Evolutionary conservation across 1,140 invertebrate species (phyloP).

Genomic region (Forficula auricularia): DNA sequence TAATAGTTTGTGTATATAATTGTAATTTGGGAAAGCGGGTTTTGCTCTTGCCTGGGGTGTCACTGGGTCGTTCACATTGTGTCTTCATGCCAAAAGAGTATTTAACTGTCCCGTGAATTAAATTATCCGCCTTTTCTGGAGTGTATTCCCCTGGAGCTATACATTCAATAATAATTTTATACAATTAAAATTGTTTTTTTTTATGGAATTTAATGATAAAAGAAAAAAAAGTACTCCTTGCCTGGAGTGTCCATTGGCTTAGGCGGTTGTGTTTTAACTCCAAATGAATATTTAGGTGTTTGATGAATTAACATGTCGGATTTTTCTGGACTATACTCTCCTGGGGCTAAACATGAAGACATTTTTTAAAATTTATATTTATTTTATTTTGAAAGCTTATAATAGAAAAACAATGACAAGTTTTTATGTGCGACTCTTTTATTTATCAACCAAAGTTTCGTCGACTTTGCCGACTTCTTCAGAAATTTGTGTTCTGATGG

Average conservation of each 20-base stretch:
- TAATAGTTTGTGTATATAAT: background rate
- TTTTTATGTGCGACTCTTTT: no score
- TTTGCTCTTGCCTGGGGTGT: slow-evolving; percentile 21
- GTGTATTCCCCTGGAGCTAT: slow-evolving; percentile 57
- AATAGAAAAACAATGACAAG: no score
- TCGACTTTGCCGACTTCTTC: no score
- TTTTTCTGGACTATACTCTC: slow-evolving; percentile 64
- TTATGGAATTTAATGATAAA: no score
- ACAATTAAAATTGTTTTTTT: no score
- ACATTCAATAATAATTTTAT: no score
- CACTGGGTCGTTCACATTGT: slow-evolving; percentile 34
- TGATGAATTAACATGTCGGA: slow-evolving; percentile 43
- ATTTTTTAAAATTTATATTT: no score
- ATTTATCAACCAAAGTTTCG: no score
- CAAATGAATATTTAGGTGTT: slow-evolving; percentile 51
- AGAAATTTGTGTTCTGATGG: no score
- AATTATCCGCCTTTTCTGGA: slow-evolving; percentile 49
- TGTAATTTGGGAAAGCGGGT: no score
- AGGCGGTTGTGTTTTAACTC: slow-evolving; percentile 36
- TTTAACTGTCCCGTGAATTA: slow-evolving; percentile 40
- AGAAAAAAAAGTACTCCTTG: no score
- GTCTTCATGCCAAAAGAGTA: slow-evolving; percentile 49
- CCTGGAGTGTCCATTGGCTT: slow-evolving; percentile 33
- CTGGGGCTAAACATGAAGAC: slow-evolving; percentile 36
- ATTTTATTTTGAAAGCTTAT: no score